Base-by-base conservation (phyloP, 2,113 vertebrate species). In the Equus quagga region DNA sequence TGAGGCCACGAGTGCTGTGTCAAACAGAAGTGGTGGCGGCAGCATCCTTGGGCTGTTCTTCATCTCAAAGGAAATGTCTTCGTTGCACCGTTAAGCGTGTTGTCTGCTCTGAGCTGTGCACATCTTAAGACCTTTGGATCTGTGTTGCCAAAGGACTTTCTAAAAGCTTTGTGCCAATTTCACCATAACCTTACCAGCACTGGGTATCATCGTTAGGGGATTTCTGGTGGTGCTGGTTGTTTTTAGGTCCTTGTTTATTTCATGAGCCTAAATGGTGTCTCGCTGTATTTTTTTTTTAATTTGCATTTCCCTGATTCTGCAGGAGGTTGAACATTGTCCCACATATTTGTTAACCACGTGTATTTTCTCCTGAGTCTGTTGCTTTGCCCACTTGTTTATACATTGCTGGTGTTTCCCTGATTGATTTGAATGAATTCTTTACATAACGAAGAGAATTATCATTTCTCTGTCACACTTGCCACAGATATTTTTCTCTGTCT, bases 1-100 rank as follows among this genome's bases (percentile, higher is more conserved):
- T 41, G 73, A 79, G 36, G 51, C n/a, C 44, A 3, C 49, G 69
- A 67, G 64, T 2, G 24, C 13, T 0, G 2, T 19, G 1, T 10
- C 10, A 28, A 67, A 1, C 1, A 23, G 23, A 49, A 13, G 17
- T 0, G 1, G 24, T 24, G 33, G 31, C 5, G 13, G 33, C 21
- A 2, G 76, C 4, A 5, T 60, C 56, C 46, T 58, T 14, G 73
- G 19, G 60, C 8, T 36, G 33, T 17, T 91, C 81, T 28, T 44
- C 19, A 7, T 26, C 36, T 41, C 26, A 2, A 9, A 89, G 41
- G 72, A 24, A 9, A 36, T 23, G 23, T 2, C 46, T n/a, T 11
- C 15, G 28, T 26, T 18, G 51, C 44, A 11, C 60, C 36, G 0
- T 6, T 6, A 13, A 12, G 51, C 4, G 0, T 36, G 19, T 11